phyloP scores from a whole-genome alignment of 2,113 vertebrate species.

The Macrotis lagotis region DNA sequence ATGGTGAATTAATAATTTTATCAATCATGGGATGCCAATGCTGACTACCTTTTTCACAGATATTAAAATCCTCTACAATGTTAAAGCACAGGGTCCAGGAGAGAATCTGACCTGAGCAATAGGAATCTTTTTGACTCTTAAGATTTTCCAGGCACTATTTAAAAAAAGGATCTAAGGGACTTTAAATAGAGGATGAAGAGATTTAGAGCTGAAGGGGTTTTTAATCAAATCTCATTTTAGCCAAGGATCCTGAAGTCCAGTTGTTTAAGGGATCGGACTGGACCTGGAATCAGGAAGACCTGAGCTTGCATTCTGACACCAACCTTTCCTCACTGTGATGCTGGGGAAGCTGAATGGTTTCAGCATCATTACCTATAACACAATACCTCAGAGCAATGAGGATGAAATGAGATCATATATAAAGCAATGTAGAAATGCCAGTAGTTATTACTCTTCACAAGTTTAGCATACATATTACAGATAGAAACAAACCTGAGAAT shows the following conservation, averaged over 20 bases:
- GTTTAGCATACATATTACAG: neutral
- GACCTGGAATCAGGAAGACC: neutral
- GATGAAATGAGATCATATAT: neutral
- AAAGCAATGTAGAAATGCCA: neutral
- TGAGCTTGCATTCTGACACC: neutral
- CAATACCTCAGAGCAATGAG: neutral
- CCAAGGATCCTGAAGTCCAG: neutral
- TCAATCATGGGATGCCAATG: neutral
- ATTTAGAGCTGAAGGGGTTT: neutral
- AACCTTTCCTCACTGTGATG: neutral
- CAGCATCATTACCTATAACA: neutral
- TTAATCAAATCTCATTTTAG: neutral
- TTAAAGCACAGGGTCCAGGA: neutral
- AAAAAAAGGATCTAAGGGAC: neutral
- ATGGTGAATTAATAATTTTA: neutral
- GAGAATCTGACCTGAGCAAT: neutral
- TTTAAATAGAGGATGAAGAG: neutral
- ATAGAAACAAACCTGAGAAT: neutral
- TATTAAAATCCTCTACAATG: neutral
- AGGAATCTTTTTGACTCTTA: neutral
- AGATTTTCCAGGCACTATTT: neutral
- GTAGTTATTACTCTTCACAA: neutral
- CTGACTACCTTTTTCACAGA: neutral
- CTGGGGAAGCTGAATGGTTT: neutral
- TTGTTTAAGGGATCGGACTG: neutral